A percentile compares a stretch with the other conserved stretches of the same genome.
Evolutionary conservation across 2,888 invertebrate genomes (phyloP).

Genomic region (Mallateleia sp.): DNA sequence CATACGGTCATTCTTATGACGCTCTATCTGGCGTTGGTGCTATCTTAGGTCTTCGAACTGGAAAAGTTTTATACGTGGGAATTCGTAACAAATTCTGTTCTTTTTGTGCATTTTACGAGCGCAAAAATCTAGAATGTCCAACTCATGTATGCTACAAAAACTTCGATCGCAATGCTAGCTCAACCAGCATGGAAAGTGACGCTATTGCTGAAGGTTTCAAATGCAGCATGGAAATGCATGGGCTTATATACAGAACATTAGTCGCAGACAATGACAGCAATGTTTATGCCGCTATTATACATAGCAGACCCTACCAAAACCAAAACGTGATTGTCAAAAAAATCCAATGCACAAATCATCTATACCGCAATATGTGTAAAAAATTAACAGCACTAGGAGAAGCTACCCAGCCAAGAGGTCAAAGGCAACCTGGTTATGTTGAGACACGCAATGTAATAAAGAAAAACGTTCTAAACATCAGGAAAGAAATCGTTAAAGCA

Average conservation of each 20-base stretch:
- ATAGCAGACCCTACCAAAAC: conserved; percentile 79
- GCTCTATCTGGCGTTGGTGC: conserved; percentile 20
- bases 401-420: conserved; percentile 12
- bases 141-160: conserved; percentile 80
- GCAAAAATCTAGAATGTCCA: conserved; percentile 19
- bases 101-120: conserved; percentile 43
- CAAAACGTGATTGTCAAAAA: conserved; percentile 19
- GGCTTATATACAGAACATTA: conserved; percentile 64
- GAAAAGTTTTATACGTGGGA: conserved; percentile 36
- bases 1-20: conserved; percentile 28
- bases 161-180: conserved; percentile 77
- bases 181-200: conserved; percentile 81
- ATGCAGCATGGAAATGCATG: conserved; percentile 64
- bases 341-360: conserved; percentile 43
- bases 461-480: conserved; percentile 5
- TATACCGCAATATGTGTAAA: conserved; percentile 38
- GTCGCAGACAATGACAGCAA: conserved; percentile 84
- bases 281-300: conserved; percentile 83
- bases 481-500: conserved; percentile 2
- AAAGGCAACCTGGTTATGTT: conserved; percentile 22
- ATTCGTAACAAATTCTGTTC: conserved; percentile 80
- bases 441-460: conserved; percentile 8
- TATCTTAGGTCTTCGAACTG: conserved; percentile 10
- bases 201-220: conserved; percentile 73
- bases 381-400: conserved; percentile 23